Percentiles rank a stretch among this genome's conserved stretches.
These are phyloP conservation scores for Lethenteron camtschaticum DNA, from an alignment of 2,113 vertebrate genomes.

Conservation along the genomic window DNA sequence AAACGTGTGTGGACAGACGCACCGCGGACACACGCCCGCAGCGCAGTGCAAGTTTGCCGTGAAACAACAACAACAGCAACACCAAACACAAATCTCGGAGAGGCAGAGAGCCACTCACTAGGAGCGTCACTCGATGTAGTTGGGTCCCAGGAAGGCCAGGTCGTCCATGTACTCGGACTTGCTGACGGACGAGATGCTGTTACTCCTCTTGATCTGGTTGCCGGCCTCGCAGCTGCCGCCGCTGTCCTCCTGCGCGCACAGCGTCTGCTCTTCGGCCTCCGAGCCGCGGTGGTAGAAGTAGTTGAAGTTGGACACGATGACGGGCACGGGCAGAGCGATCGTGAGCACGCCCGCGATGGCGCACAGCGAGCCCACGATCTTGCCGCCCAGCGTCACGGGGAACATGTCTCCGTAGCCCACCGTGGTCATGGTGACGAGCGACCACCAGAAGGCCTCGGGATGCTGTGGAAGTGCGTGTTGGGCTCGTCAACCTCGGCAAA, in stretches of 20 bases:
- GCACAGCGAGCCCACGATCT: slow-evolving; percentile 76
- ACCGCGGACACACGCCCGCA: too few relatives aligned
- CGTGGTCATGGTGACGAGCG: slow-evolving; percentile 93
- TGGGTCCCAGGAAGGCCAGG: not conserved
- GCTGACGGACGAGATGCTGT: slow-evolving; percentile 2
- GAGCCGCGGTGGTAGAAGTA: slow-evolving; percentile 94
- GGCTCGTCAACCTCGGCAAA: slow-evolving; percentile 85
- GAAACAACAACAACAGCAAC: too few relatives aligned
- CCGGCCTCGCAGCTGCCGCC: not conserved
- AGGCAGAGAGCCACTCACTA: too few relatives aligned
- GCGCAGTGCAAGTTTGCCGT: too few relatives aligned
- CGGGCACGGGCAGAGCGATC: slow-evolving; percentile 75
- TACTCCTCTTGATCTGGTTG: slow-evolving; percentile 3
- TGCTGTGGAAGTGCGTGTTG: slow-evolving; percentile 75
- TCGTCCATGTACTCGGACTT: not conserved
- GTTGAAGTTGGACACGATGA: slow-evolving; percentile 96
- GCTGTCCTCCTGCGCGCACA: not conserved
- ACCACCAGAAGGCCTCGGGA: slow-evolving; percentile 97
- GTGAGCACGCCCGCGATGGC: slow-evolving; percentile 87
- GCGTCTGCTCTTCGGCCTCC: slow-evolving; percentile 53
- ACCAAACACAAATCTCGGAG: too few relatives aligned
- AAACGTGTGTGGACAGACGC: too few relatives aligned
- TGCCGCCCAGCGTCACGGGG: slow-evolving; percentile 60
- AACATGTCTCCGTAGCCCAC: slow-evolving; percentile 96
- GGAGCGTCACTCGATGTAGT: not conserved